Evolutionary conservation across 1,140 invertebrate genomes (phyloP).

Genomic region (Branchinecta lynchi): DNA sequence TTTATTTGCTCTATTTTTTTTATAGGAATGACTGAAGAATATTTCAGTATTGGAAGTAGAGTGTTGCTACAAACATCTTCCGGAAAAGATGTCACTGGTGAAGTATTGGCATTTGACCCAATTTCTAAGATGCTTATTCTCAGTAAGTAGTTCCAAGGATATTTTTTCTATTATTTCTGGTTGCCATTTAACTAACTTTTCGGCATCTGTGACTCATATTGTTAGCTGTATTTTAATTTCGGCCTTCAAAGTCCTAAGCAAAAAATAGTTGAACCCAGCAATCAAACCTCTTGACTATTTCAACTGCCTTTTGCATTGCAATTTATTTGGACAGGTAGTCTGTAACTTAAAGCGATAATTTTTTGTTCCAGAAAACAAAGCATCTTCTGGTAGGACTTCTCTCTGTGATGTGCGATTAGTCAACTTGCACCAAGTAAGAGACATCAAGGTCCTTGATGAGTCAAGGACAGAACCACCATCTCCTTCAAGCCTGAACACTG

Average conservation of each 20-base stretch:
- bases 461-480: background rate
- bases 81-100: slow-evolving; percentile 2
- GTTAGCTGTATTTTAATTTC: too few species aligned
- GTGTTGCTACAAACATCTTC: background rate
- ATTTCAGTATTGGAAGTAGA: slow-evolving; percentile 2
- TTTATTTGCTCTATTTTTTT: too few species aligned
- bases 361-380: background rate
- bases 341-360: too few species aligned
- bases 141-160: background rate
- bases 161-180: background rate
- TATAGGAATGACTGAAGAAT: background rate
- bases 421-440: background rate
- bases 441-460: background rate
- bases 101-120: slow-evolving; percentile 6
- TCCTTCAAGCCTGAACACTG: background rate
- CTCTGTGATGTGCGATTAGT: background rate
- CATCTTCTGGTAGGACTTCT: background rate
- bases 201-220: too few species aligned
- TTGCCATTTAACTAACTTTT: too few species aligned
- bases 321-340: too few species aligned
- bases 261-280: too few species aligned
- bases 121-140: slow-evolving; percentile 3
- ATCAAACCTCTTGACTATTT: too few species aligned
- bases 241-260: too few species aligned
- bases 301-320: too few species aligned